A percentile compares a stretch with the other conserved stretches of the same genome.
Evolutionary conservation across 2,797 vertebrate genomes (phyloP).

Genomic region (Thamnophis elegans): DNA sequence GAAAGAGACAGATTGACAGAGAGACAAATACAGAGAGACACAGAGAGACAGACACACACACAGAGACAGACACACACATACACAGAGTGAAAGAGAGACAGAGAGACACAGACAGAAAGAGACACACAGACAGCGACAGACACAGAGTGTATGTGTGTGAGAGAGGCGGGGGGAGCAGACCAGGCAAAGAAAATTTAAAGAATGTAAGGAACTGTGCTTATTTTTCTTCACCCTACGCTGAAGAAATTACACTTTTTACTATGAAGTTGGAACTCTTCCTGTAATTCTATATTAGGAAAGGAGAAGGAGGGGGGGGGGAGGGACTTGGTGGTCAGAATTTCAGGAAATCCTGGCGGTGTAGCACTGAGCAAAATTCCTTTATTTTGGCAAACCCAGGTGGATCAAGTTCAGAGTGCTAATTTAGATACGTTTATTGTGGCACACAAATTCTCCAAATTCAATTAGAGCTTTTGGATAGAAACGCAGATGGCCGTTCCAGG

Average conservation of each 20-base stretch:
- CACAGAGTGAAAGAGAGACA: too few species aligned
- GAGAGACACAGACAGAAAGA: not conserved
- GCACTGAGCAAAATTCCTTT: not conserved
- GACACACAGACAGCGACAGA: not conserved
- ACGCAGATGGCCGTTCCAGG: not conserved
- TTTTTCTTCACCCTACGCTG: too few species aligned
- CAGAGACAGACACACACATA: too few species aligned
- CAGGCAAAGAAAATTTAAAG: not conserved
- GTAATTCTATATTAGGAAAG: not conserved
- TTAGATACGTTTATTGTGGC: not conserved
- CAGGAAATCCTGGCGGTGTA: not conserved
- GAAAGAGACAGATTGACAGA: not conserved
- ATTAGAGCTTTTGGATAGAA: conserved; percentile 5
- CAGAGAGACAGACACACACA: not conserved
- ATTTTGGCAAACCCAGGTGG: not conserved
- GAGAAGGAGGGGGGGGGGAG: not conserved
- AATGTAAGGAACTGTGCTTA: not conserved
- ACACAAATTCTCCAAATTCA: not conserved
- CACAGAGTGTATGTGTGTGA: too few species aligned
- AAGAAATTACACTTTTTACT: not conserved
- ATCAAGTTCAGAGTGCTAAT: not conserved
- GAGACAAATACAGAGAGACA: too few species aligned
- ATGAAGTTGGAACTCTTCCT: not conserved
- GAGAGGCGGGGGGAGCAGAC: not conserved
- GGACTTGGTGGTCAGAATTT: too few species aligned